phyloP scores from a whole-genome alignment of 2,797 vertebrate genomes.

The Notolabrus celidotus region DNA sequence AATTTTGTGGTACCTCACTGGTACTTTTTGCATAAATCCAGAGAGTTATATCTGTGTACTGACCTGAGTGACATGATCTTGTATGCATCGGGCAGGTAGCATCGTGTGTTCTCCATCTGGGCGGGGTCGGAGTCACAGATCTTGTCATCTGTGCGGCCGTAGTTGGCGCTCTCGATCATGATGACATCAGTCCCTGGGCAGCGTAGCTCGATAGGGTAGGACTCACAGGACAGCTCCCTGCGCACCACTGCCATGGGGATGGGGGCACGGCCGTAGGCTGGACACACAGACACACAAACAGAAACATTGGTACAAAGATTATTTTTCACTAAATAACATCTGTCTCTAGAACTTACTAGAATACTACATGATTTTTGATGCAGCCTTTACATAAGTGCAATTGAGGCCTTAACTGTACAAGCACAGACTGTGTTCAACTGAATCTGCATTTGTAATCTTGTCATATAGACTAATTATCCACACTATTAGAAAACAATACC shows the following conservation, averaged over 20 bases:
- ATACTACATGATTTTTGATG: background rate
- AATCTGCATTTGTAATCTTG: conserved; percentile 54
- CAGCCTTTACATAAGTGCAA: conserved; percentile 22
- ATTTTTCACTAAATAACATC: background rate
- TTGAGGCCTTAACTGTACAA: conserved; percentile 43
- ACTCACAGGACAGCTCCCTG: conserved; percentile 97
- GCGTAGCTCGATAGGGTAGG: conserved; percentile 98
- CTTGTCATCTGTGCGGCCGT: conserved; percentile 98
- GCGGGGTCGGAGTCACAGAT: conserved; percentile 99
- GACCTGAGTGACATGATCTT: conserved; percentile 99
- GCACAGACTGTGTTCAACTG: conserved; percentile 36
- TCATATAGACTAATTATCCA: conserved; percentile 64
- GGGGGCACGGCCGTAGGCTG: conserved; percentile 94
- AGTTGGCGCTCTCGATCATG: conserved; percentile 99
- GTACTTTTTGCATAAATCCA: background rate
- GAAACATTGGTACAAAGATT: background rate
- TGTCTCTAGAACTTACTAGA: background rate
- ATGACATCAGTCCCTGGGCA: conserved; percentile 99
- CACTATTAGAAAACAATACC: conserved; percentile 49
- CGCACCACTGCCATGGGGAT: conserved; percentile 99
- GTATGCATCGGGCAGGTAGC: conserved; percentile 98
- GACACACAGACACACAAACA: conserved; percentile 46
- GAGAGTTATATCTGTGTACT: conserved; percentile 14
- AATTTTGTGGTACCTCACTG: too few species aligned
- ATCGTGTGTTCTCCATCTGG: conserved; percentile 99